Evolutionary conservation across 2,113 vertebrate genomes (phyloP).

Genomic region (Ammodramus savannarum): DNA sequence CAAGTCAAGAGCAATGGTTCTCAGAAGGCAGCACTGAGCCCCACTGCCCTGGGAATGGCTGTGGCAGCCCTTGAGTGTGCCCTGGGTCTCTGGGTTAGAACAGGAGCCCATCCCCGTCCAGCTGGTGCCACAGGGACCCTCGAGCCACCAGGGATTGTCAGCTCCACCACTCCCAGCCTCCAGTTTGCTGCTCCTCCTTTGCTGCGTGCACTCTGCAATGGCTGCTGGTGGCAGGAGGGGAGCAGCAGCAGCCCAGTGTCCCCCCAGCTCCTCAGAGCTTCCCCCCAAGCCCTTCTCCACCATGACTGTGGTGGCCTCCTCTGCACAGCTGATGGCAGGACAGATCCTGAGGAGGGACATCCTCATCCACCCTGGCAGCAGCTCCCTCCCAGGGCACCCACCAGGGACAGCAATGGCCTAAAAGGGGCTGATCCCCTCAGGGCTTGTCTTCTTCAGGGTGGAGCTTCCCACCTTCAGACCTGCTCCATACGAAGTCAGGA

Average conservation of each 20-base stretch:
- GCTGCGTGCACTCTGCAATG: not conserved
- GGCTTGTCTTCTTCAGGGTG: not conserved
- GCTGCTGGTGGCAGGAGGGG: not conserved
- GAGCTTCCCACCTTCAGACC: not conserved
- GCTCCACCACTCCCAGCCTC: not conserved
- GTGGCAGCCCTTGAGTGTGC: fast-evolving
- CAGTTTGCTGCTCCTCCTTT: not conserved
- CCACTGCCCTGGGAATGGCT: not conserved
- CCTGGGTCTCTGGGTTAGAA: not conserved
- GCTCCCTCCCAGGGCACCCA: not conserved
- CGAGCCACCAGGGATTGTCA: fast-evolving
- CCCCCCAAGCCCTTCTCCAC: not conserved
- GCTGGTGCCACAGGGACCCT: not conserved
- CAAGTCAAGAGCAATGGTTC: not conserved
- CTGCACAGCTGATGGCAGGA: not conserved
- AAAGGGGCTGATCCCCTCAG: not conserved
- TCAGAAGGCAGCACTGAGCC: not conserved
- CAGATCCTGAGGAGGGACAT: not conserved
- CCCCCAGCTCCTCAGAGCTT: not conserved
- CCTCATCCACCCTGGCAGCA: no score
- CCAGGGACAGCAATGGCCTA: fast-evolving
- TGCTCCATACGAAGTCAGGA: not conserved
- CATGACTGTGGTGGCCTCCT: not conserved
- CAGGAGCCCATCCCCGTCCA: not conserved
- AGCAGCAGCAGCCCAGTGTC: not conserved